phyloP scores from a whole-genome alignment of 1,140 invertebrate species.

The Drosophila baimaii region DNA sequence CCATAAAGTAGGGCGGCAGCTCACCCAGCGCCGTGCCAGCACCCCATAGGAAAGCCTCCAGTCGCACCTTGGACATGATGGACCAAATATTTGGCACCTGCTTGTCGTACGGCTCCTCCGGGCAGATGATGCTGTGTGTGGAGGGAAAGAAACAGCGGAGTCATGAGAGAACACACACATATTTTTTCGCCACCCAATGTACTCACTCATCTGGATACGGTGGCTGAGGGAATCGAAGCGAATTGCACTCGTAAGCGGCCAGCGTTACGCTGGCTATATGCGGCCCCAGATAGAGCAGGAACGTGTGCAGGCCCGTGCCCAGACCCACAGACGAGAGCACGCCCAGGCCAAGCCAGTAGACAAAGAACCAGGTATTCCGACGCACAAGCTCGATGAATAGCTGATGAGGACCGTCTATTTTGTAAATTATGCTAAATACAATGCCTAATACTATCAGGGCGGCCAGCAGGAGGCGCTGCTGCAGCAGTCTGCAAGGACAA shows the following conservation, averaged over 20 bases:
- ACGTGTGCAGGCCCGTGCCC: conserved; percentile 99
- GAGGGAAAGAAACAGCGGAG: no score
- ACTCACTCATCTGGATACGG: conserved; percentile 94
- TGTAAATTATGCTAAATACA: conserved; percentile 83
- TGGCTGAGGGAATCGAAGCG: conserved; percentile 96
- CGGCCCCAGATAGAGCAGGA: conserved; percentile 97
- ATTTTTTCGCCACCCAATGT: no score
- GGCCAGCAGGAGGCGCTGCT: conserved; percentile 85
- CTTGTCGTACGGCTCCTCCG: conserved; percentile 86
- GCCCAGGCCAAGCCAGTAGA: conserved; percentile 98
- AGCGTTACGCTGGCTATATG: conserved; percentile 97
- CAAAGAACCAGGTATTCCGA: conserved; percentile 89
- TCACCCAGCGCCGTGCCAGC: conserved; percentile 98
- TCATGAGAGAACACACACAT: no score
- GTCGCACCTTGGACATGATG: conserved; percentile 97
- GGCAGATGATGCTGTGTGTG: conserved; percentile 89
- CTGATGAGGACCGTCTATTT: conserved; percentile 85
- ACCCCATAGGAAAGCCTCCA: conserved; percentile 99
- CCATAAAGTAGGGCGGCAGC: conserved; percentile 98
- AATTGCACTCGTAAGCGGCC: conserved; percentile 98
- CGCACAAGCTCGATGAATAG: conserved; percentile 83
- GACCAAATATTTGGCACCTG: conserved; percentile 90
- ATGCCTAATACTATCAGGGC: conserved; percentile 84
- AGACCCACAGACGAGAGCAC: conserved; percentile 98
- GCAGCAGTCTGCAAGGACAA: conserved; percentile 85